Evolutionary conservation across 2,113 vertebrate species (phyloP).

Genomic region (Struthidea cinerea): DNA sequence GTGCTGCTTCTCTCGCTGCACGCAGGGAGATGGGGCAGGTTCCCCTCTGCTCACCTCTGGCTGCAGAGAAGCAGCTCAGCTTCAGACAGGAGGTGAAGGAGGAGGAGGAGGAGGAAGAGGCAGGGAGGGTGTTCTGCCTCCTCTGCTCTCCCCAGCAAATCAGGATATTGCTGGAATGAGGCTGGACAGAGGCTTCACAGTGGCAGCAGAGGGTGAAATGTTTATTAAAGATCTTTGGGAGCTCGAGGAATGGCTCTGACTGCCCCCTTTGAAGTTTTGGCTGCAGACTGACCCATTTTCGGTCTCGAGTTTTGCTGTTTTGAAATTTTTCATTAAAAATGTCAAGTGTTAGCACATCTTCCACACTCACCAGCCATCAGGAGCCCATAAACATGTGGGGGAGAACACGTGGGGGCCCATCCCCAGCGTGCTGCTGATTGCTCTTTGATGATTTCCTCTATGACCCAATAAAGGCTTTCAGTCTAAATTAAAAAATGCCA

Average conservation of each 20-base stretch:
- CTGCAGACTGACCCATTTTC: slow-evolving; percentile 39
- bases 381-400: not conserved
- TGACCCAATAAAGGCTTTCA: slow-evolving; percentile 12
- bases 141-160: not conserved
- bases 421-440: not conserved
- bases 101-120: not conserved
- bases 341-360: not conserved
- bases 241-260: not conserved
- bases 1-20: not conserved
- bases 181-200: not conserved
- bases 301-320: not conserved
- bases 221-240: not conserved
- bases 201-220: not conserved
- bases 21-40: not conserved
- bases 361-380: not conserved
- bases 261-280: slow-evolving; percentile 7
- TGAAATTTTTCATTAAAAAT: not conserved
- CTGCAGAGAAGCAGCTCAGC: not conserved
- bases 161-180: not conserved
- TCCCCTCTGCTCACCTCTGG: not conserved
- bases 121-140: not conserved
- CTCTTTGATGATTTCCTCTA: slow-evolving; percentile 40
- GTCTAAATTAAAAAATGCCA: slow-evolving; percentile 28
- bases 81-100: not conserved
- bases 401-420: not conserved